Evolutionary conservation across 2,113 vertebrate species (phyloP), one percentile per base, ranked within the genome.

Genomic region (Redunca redunca): DNA sequence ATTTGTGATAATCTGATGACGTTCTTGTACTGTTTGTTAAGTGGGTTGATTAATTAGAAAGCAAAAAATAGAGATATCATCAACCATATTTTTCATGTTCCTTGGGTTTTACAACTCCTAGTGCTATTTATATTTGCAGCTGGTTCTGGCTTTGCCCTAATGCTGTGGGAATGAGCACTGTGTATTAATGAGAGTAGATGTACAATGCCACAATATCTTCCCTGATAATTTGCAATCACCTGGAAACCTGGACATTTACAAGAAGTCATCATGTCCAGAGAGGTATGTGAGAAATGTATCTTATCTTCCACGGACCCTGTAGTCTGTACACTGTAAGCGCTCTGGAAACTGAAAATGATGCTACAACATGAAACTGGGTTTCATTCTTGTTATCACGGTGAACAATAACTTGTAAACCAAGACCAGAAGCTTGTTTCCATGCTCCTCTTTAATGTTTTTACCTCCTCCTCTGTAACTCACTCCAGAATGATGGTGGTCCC

Each of bases 11-110:
- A 52, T 58, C 9, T n/a, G 57, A 60, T 96, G 15, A 93, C 2
- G 48, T 94, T 30, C 52, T 89, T 89, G 21, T 81, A 71, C 25
- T 91, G 25, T 87, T 95, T 95, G 55, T 60, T 94, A 97, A 96
- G n/a, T 74, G 58, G 25, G 23, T 60, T 90, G n/a, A 81, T 80
- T 64, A 80, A 90, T 80, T 87, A 64, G 28, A 85, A 40, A 84
- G 82, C 87, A 57, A 53, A 71, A 53, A 96, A 30, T 67, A 26
- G 28, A 86, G 57, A 62, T 36, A 13, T 40, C 25, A 26, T 89
- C 64, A 85, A 25, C 1, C 5, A 77, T 78, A 40, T 16, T 77
- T 77, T 91, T 48, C 58, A 2, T 50, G 36, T 77, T 94, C 19
- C 11, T 50, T 58, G 40, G 4, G 30, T 60, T 89, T 95, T 83